A percentile compares a stretch with the other conserved stretches of the same genome.
phyloP scores from a whole-genome alignment of 2,797 vertebrate species.

The Acrocephalus scirpaceus region DNA sequence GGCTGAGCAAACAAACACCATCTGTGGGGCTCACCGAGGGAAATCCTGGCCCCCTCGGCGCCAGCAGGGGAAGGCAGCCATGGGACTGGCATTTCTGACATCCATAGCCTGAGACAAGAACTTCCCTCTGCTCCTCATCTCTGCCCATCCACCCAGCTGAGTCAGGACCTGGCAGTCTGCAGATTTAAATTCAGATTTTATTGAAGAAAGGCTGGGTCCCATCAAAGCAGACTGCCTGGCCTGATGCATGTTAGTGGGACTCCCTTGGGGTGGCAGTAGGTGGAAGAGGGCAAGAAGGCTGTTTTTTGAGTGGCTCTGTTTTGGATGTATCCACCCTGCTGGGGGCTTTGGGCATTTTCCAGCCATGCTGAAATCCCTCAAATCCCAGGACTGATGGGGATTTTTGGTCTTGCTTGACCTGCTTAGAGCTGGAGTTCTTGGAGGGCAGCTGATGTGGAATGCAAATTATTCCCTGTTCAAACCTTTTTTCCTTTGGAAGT shows the following conservation, averaged over 20 bases:
- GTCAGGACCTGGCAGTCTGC: background rate
- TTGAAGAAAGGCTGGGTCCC: background rate
- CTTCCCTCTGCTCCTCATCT: background rate
- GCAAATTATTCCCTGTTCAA: background rate
- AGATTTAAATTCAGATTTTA: background rate
- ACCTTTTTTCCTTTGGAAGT: background rate
- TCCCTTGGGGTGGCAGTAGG: background rate
- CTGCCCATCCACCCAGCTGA: rapidly evolving
- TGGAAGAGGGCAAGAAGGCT: background rate
- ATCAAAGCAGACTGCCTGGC: background rate
- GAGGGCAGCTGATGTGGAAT: background rate
- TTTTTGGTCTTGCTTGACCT: background rate
- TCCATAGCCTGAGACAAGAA: background rate
- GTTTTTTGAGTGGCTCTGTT: background rate
- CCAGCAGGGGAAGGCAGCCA: background rate
- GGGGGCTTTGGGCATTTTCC: background rate
- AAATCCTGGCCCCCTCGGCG: background rate
- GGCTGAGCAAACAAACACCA: constrained; percentile 68
- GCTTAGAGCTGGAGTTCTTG: background rate
- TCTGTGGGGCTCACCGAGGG: background rate
- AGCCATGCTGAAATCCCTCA: background rate
- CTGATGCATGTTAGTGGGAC: background rate
- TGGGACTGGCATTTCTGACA: background rate
- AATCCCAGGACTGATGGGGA: background rate
- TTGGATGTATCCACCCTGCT: rapidly evolving